Evolutionary conservation across 2,888 invertebrate genomes (phyloP).

Genomic region (Craniophora ligustri): DNA sequence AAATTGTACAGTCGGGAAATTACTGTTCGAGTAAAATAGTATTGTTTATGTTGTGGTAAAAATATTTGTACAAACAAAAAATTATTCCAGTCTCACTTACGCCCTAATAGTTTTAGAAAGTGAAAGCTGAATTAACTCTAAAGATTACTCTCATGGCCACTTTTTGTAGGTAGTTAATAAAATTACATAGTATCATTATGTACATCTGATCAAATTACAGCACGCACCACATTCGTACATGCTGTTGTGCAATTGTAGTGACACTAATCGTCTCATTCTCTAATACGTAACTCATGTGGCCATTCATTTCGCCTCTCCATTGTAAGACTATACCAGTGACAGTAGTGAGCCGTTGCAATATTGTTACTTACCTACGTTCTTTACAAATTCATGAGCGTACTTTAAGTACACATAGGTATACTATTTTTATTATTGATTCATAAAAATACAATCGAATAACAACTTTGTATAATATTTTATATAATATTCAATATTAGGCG

Average conservation of each 20-base stretch:
- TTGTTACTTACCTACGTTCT: neutral
- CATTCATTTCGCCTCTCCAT: slow-evolving; percentile 68
- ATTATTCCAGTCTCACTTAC: slow-evolving; percentile 41
- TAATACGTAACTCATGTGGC: slow-evolving; percentile 62
- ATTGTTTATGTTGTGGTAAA: slow-evolving; percentile 56
- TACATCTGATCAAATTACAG: slow-evolving; percentile 64
- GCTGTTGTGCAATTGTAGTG: slow-evolving; percentile 70
- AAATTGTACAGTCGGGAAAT: slow-evolving; percentile 67
- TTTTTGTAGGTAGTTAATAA: slow-evolving; percentile 67
- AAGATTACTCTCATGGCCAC: slow-evolving; percentile 59
- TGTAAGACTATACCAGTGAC: slow-evolving; percentile 18
- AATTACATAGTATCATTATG: slow-evolving; percentile 56
- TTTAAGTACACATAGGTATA: neutral
- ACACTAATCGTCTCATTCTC: slow-evolving; percentile 72
- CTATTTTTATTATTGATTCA: neutral
- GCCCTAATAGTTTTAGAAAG: slow-evolving; percentile 70
- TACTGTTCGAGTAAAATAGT: too few species aligned
- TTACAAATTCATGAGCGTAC: neutral
- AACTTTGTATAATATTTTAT: too few species aligned
- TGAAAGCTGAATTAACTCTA: slow-evolving; percentile 57
- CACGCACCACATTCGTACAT: slow-evolving; percentile 58
- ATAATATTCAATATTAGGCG: too few species aligned
- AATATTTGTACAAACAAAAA: slow-evolving; percentile 49
- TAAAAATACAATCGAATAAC: too few species aligned
- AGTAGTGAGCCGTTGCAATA: slow-evolving; percentile 60